A percentile compares a stretch with the other conserved stretches of the same genome.
These are phyloP conservation scores for Xyrauchen texanus DNA, from an alignment of 2,113 vertebrate species.

Conservation along the genomic window DNA sequence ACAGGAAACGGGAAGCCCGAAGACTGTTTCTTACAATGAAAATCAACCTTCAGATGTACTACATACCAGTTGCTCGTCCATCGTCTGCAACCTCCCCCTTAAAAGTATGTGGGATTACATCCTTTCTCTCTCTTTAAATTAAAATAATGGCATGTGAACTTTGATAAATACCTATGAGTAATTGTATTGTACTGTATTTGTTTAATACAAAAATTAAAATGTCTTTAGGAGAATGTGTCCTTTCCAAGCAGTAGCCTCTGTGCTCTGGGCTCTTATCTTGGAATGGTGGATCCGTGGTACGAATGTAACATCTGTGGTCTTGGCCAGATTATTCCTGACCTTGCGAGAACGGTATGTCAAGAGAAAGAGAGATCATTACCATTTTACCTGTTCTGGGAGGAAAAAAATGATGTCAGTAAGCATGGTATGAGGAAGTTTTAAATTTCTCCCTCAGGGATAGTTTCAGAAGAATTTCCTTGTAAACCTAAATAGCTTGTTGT, in stretches of 20 bases:
- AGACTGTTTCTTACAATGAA: conserved; percentile 82
- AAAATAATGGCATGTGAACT: neutral
- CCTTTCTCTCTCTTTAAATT: neutral
- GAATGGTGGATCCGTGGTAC: conserved; percentile 89
- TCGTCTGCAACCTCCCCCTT: conserved; percentile 61
- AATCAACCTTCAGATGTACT: conserved; percentile 90
- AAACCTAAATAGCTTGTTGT: neutral
- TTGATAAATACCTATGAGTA: neutral
- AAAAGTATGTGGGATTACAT: conserved; percentile 21
- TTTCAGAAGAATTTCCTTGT: conserved; percentile 2
- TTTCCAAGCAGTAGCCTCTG: conserved; percentile 57
- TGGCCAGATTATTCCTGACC: conserved; percentile 82
- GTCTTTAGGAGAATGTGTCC: conserved; percentile 56
- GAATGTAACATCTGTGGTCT: conserved; percentile 84
- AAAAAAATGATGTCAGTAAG: neutral
- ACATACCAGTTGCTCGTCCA: conserved; percentile 77
- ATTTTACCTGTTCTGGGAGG: neutral
- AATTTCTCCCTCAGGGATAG: neutral
- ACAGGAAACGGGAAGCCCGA: conserved; percentile 87
- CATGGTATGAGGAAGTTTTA: conserved; percentile 12
- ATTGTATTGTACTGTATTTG: no score
- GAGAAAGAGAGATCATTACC: neutral
- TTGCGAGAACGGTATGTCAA: conserved; percentile 82
- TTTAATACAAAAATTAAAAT: neutral
- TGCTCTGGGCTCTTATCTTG: conserved; percentile 82